Base-by-base conservation (phyloP, 2,797 vertebrate species). In the Premnoplex brunnescens region DNA sequence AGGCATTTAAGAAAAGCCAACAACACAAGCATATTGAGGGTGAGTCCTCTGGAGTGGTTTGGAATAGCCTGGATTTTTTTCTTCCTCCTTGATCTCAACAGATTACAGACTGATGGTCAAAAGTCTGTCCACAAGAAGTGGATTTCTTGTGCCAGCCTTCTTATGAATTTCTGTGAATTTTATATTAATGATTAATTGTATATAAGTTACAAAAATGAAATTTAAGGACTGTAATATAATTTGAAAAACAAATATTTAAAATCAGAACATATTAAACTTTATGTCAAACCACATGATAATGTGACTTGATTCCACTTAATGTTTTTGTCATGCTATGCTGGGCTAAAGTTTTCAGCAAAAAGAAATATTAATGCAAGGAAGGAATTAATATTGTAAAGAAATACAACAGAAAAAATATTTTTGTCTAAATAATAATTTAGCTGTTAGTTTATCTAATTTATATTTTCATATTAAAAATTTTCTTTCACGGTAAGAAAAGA, bases 401-500 rank as follows among this genome's bases (percentile, higher is more conserved):
- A 85, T 39, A 32, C 1, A 72, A 39, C 17, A 17, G 24, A 39
- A 49, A 36, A 30, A 37, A 32, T 17, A 49, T 6, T 22, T 18
- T 8, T 59, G n/a, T 32, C 14, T 71, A 26, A 46, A 59, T 54
- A 77, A 27, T 36, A 5, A 34, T 46, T 52, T 44, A 64, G 18
- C n/a, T 66, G 18, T 46, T 84, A 71, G 6, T 27, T 79, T 69
- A 66, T 56, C 14, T 41, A 51, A 43, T 75, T 41, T 77, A 15
- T 77, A 12, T 0, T 41, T 81, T 59, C 63, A 64, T 30, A 24
- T 51, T 32, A 78, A 79, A 64, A 27, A 32, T 20, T 30, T n/a
- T 1, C 4, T 6, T n/a, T 36, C 1, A 2, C 14, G 2, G 9
- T 48, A 76, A 67, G 39, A 58, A 79, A 52, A 5, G 21, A 46